Evolutionary conservation across 2,888 invertebrate genomes (phyloP), one percentile per base, ranked within the genome.

Genomic region (Patella caerulea): DNA sequence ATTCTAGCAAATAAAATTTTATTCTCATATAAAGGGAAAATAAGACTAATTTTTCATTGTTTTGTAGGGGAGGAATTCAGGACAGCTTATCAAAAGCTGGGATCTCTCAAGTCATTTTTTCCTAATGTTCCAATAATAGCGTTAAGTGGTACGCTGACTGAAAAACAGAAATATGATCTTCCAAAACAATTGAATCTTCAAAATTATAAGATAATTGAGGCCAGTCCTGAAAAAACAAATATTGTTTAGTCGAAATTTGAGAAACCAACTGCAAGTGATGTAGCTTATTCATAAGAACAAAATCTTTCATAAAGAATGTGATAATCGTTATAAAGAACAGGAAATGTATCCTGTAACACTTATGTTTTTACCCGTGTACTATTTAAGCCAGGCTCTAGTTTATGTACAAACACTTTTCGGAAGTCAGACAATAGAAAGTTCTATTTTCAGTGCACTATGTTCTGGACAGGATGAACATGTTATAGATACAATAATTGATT

Each of bases 41-140:
- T 29, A 29, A 29, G 29, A 29, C 29, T 2, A 29, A 4, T 74
- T 56, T n/a, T 74, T 74, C n/a, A 24, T n/a, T 56, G 72, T 72
- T 72, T 65, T 76, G 15, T 56, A 78, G 80, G 77, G 78, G 81
- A 17, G 72, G 77, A 75, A 45, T 81, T 77, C 17, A 72, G 81
- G 71, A 76, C 77, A 29, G 76, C 78, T 7, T 79, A 74, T 71
- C 71, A 72, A 19, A 55, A 81, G 34, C 72, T 79, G 3, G 73
- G 72, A 29, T 54, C n/a, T 34, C 53, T 81, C 2, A 76, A 73
- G 34, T 70, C 75, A 4, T 73, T 77, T 70, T 81, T 77, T n/a
- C 73, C 75, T 29, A 52, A 72, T 53, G 72, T 76, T 34, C 77
- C 77, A 53, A 11, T 79, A 15, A 69, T 79, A 19, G 78, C 56